Conservation (phyloP, 2,888 invertebrate genomes). For the Drosophila lacicola region DNA sequence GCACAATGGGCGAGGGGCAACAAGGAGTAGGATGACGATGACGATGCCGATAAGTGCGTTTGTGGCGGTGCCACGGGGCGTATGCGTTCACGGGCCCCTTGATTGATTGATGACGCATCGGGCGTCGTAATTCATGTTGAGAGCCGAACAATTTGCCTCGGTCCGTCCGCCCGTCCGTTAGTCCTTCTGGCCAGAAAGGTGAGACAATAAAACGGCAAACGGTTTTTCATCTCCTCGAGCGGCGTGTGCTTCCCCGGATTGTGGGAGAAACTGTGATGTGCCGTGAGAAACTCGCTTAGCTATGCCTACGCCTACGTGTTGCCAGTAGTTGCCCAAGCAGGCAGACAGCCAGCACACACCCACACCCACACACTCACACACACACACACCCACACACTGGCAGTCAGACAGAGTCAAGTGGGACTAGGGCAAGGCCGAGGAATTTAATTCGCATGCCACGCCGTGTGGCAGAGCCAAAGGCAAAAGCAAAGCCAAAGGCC, state of each 20-base stretch:
- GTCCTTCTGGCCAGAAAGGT: conserved; percentile 50
- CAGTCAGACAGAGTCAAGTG: conserved; percentile 57
- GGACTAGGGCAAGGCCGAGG: conserved; percentile 83
- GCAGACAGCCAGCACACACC: conserved; percentile 25
- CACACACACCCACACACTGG: conserved; percentile 7
- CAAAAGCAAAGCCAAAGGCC: conserved; percentile 63
- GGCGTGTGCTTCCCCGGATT: conserved; percentile 23
- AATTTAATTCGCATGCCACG: conserved; percentile 72
- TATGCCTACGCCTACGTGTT: conserved; percentile 44
- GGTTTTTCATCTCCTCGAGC: conserved; percentile 38
- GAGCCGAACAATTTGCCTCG: conserved; percentile 69
- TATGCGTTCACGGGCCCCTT: conserved; percentile 50
- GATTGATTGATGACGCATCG: conserved; percentile 77
- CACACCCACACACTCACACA: conserved; percentile 7
- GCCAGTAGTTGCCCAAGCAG: conserved; percentile 23
- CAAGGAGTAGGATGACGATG: conserved; percentile 16
- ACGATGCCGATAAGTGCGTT: conserved; percentile 58
- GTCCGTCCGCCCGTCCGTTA: conserved; percentile 12
- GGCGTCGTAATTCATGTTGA: conserved; percentile 75
- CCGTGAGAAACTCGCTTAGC: conserved; percentile 32
- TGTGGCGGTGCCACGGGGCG: conserved; percentile 61
- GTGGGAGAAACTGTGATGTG: conserved; percentile 14
- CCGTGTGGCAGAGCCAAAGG: conserved; percentile 55
- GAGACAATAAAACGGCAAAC: conserved; percentile 64
- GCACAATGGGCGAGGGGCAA: background rate